Percentiles rank a stretch among this genome's conserved stretches.
phyloP scores from a whole-genome alignment of 2,113 vertebrate genomes.

The Phycodurus eques region DNA sequence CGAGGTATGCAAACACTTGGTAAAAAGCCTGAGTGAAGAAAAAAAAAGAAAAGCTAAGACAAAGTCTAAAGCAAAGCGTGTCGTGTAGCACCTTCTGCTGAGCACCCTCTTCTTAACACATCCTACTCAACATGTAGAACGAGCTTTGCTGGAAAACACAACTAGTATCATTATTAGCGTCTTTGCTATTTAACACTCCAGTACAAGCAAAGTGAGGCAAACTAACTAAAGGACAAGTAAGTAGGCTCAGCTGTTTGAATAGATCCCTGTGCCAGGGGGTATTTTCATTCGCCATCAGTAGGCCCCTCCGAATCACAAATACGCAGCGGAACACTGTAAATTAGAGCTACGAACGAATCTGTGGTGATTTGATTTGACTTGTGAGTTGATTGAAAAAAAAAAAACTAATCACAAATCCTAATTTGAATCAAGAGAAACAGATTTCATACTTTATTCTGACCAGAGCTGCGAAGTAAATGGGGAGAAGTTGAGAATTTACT shows the following conservation, averaged over 20 bases:
- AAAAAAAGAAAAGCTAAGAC: constrained; percentile 8
- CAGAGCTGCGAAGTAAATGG: no score
- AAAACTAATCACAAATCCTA: no score
- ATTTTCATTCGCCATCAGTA: not conserved
- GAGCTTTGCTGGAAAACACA: constrained; percentile 17
- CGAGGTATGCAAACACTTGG: constrained; percentile 7
- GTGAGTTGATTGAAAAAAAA: no score
- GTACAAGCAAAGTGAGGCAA: not conserved
- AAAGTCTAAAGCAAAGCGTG: constrained; percentile 6
- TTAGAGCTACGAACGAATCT: no score
- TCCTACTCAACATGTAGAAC: constrained; percentile 43
- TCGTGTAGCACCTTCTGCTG: constrained; percentile 35
- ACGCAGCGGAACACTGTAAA: no score
- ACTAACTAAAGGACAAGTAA: not conserved
- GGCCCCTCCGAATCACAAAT: no score
- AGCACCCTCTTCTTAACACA: constrained; percentile 49
- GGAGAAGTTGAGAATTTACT: no score
- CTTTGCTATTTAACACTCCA: not conserved
- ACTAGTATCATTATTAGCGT: not conserved
- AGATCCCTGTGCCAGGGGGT: not conserved
- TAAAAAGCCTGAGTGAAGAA: not conserved
- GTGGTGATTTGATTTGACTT: no score
- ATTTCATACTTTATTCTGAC: no score
- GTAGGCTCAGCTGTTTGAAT: not conserved
- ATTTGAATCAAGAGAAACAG: no score